Base-by-base conservation (phyloP, 2,888 invertebrate species). In the Cephus pulcher region DNA sequence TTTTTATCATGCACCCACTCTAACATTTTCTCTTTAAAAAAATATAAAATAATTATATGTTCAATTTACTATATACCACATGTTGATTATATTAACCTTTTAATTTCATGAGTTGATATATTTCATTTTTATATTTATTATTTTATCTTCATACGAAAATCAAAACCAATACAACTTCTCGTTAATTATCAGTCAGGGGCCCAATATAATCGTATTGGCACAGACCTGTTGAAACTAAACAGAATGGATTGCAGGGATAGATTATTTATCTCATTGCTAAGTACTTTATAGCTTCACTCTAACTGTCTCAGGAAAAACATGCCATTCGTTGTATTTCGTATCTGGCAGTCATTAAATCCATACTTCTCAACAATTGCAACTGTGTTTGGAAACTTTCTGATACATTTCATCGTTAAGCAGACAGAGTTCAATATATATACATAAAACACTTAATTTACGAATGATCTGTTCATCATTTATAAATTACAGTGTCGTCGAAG, bases 161-260 rank as follows among this genome's bases (percentile, higher is more conserved):
- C 1, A 0, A 4, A 40, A 23, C 15, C 15, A 40, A 40, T 40
- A 23, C 3, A 15, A 56, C 56, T 56, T 56, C 23, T 56, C 23
- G 6, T 15, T 40, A 40, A 40, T 40, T 56, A 56, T 56, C 56
- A 23, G 23, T 23, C 56, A 56, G 56, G 23, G 3, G 23, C 56
- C 9, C 56, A 9, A 23, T 23, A 23, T 9, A 56, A 9, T 56
- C 23, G 2, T 23, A 56, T 56, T 56, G 9, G 9, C 56, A 56
- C 56, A 68, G 34, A 56, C 74, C 71, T 34, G 71, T 32, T 71
- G 34, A 3, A 71, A 56, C 9, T 71, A 71, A 71, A 71, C 12
- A 34, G 40, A 77, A 40, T 77, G 56, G 34, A 76, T 73, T 74
- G 56, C 15, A 40, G 73, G 56, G 73, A 76, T 76, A 73, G 76